These are phyloP conservation scores for Burhinus oedicnemus DNA, from an alignment of 2,113 vertebrate genomes.

Conservation along the genomic window DNA sequence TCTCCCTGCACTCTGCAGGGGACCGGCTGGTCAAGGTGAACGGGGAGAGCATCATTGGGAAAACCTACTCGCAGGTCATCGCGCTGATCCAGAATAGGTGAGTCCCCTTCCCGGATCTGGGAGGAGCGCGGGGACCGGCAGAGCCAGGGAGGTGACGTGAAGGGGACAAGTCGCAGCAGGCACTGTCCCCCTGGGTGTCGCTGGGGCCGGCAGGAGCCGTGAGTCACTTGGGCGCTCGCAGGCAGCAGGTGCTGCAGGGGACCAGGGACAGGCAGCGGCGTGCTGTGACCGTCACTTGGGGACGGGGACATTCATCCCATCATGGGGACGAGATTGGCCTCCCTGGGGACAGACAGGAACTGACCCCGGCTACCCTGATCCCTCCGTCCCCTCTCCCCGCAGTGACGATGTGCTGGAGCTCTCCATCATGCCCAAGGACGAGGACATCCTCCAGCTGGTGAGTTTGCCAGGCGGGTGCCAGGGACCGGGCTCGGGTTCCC, in stretches of 20 bases:
- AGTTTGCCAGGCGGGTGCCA: conserved; percentile 35
- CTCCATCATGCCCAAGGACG: conserved; percentile 97
- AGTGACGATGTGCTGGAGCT: conserved; percentile 93
- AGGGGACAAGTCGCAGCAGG: neutral
- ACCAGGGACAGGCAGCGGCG: fast-evolving
- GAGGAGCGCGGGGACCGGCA: fast-evolving
- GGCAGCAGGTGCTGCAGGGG: neutral
- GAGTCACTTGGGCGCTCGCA: fast-evolving
- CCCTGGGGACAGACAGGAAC: neutral
- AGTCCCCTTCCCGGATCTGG: neutral
- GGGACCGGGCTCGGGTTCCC: neutral
- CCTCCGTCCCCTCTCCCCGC: conserved; percentile 32
- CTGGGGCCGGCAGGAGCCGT: neutral
- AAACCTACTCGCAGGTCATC: conserved; percentile 98
- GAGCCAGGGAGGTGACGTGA: neutral
- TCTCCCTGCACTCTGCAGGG: conserved; percentile 70
- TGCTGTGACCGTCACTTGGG: fast-evolving
- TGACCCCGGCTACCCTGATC: fast-evolving
- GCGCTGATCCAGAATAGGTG: conserved; percentile 97
- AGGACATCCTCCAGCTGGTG: conserved; percentile 97
- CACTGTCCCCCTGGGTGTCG: neutral
- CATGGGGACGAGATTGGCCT: fast-evolving
- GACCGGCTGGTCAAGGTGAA: conserved; percentile 97
- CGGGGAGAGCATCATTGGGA: conserved; percentile 92
- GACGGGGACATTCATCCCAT: fast-evolving